Base-by-base conservation (phyloP, 2,888 invertebrate species). In the Macrophya alboannulata region DNA sequence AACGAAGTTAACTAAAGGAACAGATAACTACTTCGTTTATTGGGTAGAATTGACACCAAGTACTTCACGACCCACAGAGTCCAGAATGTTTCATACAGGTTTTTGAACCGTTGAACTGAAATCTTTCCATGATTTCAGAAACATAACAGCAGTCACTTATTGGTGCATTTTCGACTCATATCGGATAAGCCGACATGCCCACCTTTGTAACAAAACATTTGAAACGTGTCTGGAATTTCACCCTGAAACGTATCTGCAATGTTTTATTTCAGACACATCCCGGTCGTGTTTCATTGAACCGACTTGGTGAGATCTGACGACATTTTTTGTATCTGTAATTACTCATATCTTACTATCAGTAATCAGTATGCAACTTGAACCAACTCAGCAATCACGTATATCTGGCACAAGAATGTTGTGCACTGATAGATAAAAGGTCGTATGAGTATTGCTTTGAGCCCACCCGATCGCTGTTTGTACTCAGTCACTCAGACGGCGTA, bases 1-100 rank as follows among this genome's bases (percentile, higher is more conserved):
- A 55, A n/a, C n/a, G 55, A 55, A 55, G 55, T 55, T 55, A 55
- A n/a, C 55, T n/a, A n/a, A n/a, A 55, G 55, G n/a, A 55, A 55
- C 55, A 55, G 8, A 55, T n/a, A n/a, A n/a, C 55, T 8, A 8
- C 55, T n/a, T n/a, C 2, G 55, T 55, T 55, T 8, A 55, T 55
- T 55, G n/a, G 55, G 55, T n/a, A 55, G 8, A 55, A 55, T 55
- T 55, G 8, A 55, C n/a, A n/a, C 8, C 55, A 55, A 55, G 55
- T n/a, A n/a, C 55, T 55, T n/a, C 55, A 55, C 55, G 55, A 55
- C 17, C 55, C 55, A 55, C 55, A 55, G n/a, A 55, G n/a, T 4
- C 5, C 55, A n/a, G 55, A 55, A 55, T 55, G n/a, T 55, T 55
- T 55, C 55, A 55, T 0, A 55, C 55, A 55, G 55, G 8, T 1